Evolutionary conservation across 2,888 invertebrate species (phyloP).

Genomic region (Ormyrus labotus): DNA sequence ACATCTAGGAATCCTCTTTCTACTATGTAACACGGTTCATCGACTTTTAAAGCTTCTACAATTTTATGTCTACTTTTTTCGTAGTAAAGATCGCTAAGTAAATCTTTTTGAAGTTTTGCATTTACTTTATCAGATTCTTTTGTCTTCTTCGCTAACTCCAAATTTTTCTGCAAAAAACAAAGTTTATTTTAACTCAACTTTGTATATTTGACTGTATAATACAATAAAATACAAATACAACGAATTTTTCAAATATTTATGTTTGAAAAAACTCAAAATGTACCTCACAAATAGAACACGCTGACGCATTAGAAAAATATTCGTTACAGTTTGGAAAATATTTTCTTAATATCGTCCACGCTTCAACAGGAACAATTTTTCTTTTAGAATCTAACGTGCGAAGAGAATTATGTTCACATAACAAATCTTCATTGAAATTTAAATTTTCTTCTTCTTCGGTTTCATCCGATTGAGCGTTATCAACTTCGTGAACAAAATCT

Average conservation of each 20-base stretch:
- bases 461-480: conserved; percentile 52
- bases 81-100: conserved; percentile 68
- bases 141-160: conserved; percentile 68
- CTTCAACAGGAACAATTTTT: conserved; percentile 76
- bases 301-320: conserved; percentile 67
- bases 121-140: conserved; percentile 71
- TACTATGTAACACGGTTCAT: conserved; percentile 67
- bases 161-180: conserved; percentile 62
- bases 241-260: no score
- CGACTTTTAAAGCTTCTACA: conserved; percentile 61
- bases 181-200: neutral
- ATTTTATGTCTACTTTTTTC: conserved; percentile 68
- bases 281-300: conserved; percentile 72
- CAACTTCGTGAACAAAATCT: conserved; percentile 63
- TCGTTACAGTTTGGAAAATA: conserved; percentile 76
- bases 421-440: conserved; percentile 78
- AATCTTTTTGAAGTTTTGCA: conserved; percentile 70
- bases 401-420: conserved; percentile 77
- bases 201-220: no score
- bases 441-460: conserved; percentile 69
- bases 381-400: conserved; percentile 71
- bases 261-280: conserved; percentile 3
- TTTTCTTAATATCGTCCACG: conserved; percentile 77
- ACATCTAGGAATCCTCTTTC: conserved; percentile 70
- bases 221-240: no score